Conservation (phyloP, 2,797 vertebrate species). For the Limosa lapponica region DNA sequence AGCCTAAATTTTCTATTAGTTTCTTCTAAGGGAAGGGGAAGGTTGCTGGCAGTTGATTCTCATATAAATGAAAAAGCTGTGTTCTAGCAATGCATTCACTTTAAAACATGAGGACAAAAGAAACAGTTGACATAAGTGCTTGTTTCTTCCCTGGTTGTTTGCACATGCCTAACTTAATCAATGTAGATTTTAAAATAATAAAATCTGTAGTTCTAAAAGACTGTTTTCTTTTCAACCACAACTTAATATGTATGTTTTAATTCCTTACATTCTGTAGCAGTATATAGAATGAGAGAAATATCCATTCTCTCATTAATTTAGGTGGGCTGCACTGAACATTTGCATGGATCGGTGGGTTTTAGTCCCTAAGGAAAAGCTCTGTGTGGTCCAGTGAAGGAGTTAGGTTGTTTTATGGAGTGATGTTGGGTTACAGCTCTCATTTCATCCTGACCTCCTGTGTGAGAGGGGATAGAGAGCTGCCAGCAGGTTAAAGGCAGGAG, state of each 20-base stretch:
- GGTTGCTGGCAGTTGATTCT: background rate
- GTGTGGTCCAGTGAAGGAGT: conserved; percentile 71
- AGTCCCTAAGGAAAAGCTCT: conserved; percentile 49
- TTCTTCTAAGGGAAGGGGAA: background rate
- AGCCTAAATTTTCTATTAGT: background rate
- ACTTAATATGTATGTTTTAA: background rate
- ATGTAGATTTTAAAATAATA: background rate
- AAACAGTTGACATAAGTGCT: background rate
- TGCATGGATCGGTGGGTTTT: conserved; percentile 50
- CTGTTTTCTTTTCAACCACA: background rate
- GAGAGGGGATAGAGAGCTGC: conserved; percentile 51
- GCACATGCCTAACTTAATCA: background rate
- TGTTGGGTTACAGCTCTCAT: conserved; percentile 63
- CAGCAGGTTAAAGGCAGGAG: conserved; percentile 62
- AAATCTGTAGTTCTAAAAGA: background rate
- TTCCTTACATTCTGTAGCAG: background rate
- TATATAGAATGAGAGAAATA: background rate
- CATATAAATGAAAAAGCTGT: background rate
- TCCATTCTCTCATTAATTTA: conserved; percentile 37
- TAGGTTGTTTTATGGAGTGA: conserved; percentile 68
- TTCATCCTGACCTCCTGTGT: conserved; percentile 60
- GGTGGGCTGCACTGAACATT: background rate
- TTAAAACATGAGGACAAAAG: background rate
- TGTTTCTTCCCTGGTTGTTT: background rate
- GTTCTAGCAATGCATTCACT: background rate